Percentiles rank a stretch among this genome's conserved stretches.
phyloP scores from a whole-genome alignment of 2,888 invertebrate genomes.

The Agrotis puta region DNA sequence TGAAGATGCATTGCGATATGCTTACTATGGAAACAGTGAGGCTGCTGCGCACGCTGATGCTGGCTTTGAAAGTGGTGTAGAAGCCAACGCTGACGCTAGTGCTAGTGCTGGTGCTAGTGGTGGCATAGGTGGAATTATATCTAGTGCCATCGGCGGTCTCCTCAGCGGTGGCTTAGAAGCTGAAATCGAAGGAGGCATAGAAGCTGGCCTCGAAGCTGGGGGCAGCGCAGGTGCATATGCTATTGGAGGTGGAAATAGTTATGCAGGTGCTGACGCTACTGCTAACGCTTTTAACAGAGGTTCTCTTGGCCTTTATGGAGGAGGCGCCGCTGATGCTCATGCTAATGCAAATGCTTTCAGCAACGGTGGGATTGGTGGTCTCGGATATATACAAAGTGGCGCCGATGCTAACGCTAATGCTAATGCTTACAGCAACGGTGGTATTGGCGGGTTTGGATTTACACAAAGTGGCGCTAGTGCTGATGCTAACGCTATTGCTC shows the following conservation, averaged over 20 bases:
- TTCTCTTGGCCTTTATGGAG: neutral
- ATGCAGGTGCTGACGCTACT: conserved; percentile 4
- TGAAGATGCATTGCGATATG: conserved; percentile 38
- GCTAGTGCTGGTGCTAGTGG: conserved; percentile 19
- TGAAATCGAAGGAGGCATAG: conserved; percentile 34
- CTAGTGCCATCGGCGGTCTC: conserved; percentile 42
- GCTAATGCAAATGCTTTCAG: neutral
- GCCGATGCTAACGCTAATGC: neutral
- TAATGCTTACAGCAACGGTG: neutral
- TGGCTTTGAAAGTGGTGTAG: conserved; percentile 26
- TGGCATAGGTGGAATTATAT: conserved; percentile 37
- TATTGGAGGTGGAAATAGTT: conserved; percentile 5
- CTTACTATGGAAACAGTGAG: conserved; percentile 6
- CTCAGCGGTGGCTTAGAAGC: conserved; percentile 32
- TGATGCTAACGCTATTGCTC: neutral
- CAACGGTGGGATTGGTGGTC: neutral
- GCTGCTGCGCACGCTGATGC: conserved; percentile 17
- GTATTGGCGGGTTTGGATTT: neutral
- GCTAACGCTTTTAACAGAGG: neutral
- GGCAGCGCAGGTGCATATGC: conserved; percentile 36
- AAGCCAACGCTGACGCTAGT: conserved; percentile 25
- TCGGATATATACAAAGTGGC: too few species aligned
- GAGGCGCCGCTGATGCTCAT: neutral
- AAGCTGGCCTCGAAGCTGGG: conserved; percentile 35
- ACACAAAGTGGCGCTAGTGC: neutral